Evolutionary conservation across 2,888 invertebrate species (phyloP), one percentile per base, ranked within the genome.

Genomic region (Mactromeris polynyma): DNA sequence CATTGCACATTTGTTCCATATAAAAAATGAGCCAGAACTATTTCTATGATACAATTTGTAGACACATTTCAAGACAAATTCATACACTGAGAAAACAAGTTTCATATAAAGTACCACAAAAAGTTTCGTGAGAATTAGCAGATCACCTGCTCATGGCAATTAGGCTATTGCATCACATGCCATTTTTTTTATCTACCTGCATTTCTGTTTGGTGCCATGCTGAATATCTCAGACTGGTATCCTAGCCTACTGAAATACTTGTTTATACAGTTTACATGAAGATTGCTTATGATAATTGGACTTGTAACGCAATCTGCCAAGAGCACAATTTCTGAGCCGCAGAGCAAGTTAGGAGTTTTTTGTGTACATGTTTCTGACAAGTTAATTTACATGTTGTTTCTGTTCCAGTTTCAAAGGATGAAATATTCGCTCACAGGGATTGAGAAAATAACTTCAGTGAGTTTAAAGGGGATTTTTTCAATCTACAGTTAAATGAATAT

Each of bases 131-230:
- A 26, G 58, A 64, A 64, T 26, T 64, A 26, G 26, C 58, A 64
- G 58, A 64, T n/a, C 58, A 64, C 58, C 58, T 64, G 58, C 58
- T 64, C 3, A 64, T 2, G 58, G 58, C 58, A 64, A 64, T 64
- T 64, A 64, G 58, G n/a, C 58, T 26, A 9, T 9, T 64, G 58
- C 26, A 64, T 64, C 6, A 11, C 58, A 26, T 64, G 58, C 26
- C 58, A 64, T 64, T 21, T 64, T 58, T 64, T 58, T 64, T 64
- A 64, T 64, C 58, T 64, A 64, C 58, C 58, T 58, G 58, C 58
- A 21, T 64, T 64, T 64, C 58, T 64, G 58, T 64, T 64, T 26
- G 58, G 58, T 64, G 58, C 58, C 58, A 64, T 64, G 19, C 51
- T 51, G 51, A 51, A 64, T 26, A 64, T 26, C 58, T 64, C 58